phyloP scores from a whole-genome alignment of 2,113 vertebrate genomes.

The Mastomys natalensis region DNA sequence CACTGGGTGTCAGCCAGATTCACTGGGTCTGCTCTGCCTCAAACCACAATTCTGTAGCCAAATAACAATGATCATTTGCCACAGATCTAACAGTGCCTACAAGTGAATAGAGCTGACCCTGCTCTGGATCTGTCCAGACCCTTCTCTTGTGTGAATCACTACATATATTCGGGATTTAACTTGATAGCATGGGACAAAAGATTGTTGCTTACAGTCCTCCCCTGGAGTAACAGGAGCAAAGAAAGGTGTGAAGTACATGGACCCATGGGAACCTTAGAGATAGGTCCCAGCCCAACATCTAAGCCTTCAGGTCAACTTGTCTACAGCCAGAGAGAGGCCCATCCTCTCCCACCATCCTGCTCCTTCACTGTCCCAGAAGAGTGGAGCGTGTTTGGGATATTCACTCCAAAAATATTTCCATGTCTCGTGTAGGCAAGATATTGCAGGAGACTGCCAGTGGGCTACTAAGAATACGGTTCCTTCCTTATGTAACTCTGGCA shows the following conservation, averaged over 20 bases:
- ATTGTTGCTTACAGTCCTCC: neutral
- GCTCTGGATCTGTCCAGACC: neutral
- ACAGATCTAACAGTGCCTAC: accelerated
- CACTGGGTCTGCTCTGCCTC: neutral
- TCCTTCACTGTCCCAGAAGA: slow-evolving; percentile 52
- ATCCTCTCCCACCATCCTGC: neutral
- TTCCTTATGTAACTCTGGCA: slow-evolving; percentile 62
- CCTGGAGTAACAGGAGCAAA: neutral
- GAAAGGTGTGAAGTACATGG: neutral
- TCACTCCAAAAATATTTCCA: slow-evolving; percentile 77
- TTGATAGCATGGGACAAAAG: neutral
- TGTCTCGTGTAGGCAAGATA: slow-evolving; percentile 68
- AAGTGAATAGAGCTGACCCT: neutral
- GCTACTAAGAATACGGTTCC: slow-evolving; percentile 70
- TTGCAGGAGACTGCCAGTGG: slow-evolving; percentile 34
- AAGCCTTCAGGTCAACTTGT: neutral
- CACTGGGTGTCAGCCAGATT: neutral
- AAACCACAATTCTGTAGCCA: neutral
- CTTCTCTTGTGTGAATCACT: neutral
- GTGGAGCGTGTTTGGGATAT: slow-evolving; percentile 60
- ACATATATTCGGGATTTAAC: neutral
- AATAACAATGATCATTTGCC: neutral
- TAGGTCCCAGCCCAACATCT: neutral
- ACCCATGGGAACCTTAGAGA: too few relatives aligned
- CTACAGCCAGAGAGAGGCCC: neutral